A percentile compares a stretch with the other conserved stretches of the same genome.
Evolutionary conservation across 2,888 invertebrate genomes (phyloP).

Genomic region (Lasiommata megera): DNA sequence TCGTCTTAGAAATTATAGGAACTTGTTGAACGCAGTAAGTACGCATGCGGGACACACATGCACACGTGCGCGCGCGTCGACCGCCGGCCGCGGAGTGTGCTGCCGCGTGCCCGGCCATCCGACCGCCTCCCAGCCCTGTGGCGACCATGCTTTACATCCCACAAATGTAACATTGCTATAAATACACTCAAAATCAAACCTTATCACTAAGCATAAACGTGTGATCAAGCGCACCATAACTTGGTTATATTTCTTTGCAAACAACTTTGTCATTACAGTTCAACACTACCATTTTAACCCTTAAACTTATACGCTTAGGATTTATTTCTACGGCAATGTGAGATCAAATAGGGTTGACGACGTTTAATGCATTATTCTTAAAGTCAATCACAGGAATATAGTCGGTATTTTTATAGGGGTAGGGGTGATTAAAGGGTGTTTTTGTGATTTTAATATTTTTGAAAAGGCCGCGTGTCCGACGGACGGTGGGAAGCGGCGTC

Average conservation of each 20-base stretch:
- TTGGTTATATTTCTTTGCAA: slow-evolving; percentile 8
- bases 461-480: slow-evolving; percentile 68
- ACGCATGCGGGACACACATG: slow-evolving; percentile 27
- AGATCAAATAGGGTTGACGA: slow-evolving; percentile 35
- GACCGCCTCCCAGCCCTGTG: slow-evolving; percentile 47
- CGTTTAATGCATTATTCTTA: slow-evolving; percentile 12
- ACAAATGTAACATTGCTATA: slow-evolving; percentile 4
- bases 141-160: slow-evolving; percentile 34
- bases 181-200: slow-evolving; percentile 30
- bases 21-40: slow-evolving; percentile 33
- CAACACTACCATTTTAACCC: slow-evolving; percentile 29
- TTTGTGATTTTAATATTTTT: slow-evolving; percentile 42
- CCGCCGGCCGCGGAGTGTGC: slow-evolving; percentile 71
- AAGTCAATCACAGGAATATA: slow-evolving; percentile 6
- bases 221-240: slow-evolving; percentile 15
- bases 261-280: slow-evolving; percentile 9
- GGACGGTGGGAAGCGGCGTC: slow-evolving; percentile 66
- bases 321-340: slow-evolving; percentile 13
- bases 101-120: slow-evolving; percentile 55
- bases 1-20: slow-evolving; percentile 19
- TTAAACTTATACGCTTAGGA: slow-evolving; percentile 24
- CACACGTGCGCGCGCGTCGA: slow-evolving; percentile 74
- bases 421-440: slow-evolving; percentile 33
- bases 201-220: slow-evolving; percentile 29
- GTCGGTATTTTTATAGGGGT: slow-evolving; percentile 9